A percentile compares a stretch with the other conserved stretches of the same genome.
Evolutionary conservation across 2,113 vertebrate species (phyloP).

Genomic region (Hylia prasina): DNA sequence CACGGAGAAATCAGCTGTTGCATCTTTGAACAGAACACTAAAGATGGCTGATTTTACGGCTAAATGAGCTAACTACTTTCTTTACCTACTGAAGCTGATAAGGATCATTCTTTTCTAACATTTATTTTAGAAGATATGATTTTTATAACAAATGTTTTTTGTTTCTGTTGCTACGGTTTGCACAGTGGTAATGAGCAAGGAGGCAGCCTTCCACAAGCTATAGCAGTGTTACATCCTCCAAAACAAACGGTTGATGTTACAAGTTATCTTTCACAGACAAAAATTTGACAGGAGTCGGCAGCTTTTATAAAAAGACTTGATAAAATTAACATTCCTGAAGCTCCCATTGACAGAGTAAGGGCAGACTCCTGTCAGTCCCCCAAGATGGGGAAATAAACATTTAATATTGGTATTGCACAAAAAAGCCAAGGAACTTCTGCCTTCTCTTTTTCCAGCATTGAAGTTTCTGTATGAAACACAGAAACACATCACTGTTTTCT

Average conservation of each 20-base stretch:
- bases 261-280: background rate
- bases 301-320: background rate
- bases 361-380: background rate
- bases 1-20: background rate
- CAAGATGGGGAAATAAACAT: background rate
- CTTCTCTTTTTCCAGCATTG: background rate
- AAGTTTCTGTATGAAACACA: background rate
- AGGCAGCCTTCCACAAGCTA: background rate
- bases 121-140: background rate
- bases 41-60: background rate
- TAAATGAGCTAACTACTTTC: background rate
- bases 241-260: accelerated
- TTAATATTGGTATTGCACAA: background rate
- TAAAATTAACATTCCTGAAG: background rate
- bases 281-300: background rate
- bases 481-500: background rate
- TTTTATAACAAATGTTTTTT: background rate
- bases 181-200: background rate
- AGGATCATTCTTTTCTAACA: background rate
- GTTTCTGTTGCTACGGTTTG: background rate
- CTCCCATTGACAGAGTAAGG: background rate
- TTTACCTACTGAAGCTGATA: background rate
- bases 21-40: background rate
- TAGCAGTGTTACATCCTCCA: background rate
- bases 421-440: background rate